Evolutionary conservation across 2,888 invertebrate species (phyloP).

Genomic region (Hyposoter didymator): DNA sequence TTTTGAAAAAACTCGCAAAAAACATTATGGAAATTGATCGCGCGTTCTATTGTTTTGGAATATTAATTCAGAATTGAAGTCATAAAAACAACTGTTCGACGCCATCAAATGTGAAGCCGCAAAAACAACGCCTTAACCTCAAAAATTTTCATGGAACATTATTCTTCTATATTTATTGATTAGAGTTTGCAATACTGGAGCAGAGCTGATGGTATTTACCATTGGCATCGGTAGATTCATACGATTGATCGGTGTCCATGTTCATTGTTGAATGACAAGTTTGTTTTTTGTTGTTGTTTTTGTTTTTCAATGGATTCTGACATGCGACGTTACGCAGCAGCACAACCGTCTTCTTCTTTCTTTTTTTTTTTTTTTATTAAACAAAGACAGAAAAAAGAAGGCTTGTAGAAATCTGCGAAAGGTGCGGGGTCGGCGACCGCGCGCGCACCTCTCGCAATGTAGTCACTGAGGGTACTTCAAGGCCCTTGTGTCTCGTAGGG

Average conservation of each 20-base stretch:
- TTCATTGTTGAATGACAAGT: slow-evolving; percentile 33
- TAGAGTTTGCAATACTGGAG: background rate
- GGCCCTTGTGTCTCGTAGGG: too few relatives aligned
- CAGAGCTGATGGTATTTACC: slow-evolving; percentile 47
- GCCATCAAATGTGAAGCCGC: background rate
- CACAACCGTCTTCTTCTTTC: too few relatives aligned
- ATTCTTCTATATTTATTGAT: background rate
- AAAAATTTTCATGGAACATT: background rate
- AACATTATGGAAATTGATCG: background rate
- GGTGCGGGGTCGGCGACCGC: too few relatives aligned
- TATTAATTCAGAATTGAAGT: background rate
- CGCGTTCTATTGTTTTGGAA: background rate
- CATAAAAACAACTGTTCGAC: too few relatives aligned
- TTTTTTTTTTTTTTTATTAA: too few relatives aligned
- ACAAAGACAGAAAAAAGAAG: too few relatives aligned
- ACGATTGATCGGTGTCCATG: slow-evolving; percentile 31
- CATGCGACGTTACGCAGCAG: background rate
- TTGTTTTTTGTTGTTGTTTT: background rate
- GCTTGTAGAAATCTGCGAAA: too few relatives aligned
- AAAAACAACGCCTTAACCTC: background rate
- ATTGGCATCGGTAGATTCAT: slow-evolving; percentile 32
- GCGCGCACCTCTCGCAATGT: too few relatives aligned
- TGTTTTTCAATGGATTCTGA: slow-evolving; percentile 2
- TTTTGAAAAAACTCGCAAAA: background rate
- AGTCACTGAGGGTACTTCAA: too few relatives aligned